phyloP scores from a whole-genome alignment of 2,888 invertebrate genomes.

The Elmis aenea region DNA sequence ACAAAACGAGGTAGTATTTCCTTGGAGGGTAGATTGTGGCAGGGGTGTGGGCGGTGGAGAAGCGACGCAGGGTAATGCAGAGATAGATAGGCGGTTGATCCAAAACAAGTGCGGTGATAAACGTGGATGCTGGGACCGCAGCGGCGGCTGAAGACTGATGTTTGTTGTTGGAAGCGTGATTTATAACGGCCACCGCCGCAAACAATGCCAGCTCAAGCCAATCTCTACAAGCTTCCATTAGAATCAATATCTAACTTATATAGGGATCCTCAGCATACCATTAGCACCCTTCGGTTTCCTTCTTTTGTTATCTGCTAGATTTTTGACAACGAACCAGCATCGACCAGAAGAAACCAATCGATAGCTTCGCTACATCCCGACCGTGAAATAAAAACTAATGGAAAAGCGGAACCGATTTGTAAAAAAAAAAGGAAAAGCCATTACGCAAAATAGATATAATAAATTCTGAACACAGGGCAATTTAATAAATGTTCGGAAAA shows the following conservation, averaged over 20 bases:
- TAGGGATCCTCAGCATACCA: constrained; percentile 24
- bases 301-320: too few species aligned
- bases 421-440: too few species aligned
- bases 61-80: constrained; percentile 25
- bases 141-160: constrained; percentile 42
- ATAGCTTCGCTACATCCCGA: too few species aligned
- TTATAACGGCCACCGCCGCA: constrained; percentile 42
- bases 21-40: constrained; percentile 17
- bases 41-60: constrained; percentile 16
- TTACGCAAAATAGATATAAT: too few species aligned
- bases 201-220: constrained; percentile 32
- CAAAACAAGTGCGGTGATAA: constrained; percentile 46
- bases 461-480: too few species aligned
- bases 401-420: too few species aligned
- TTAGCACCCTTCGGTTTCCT: too few species aligned
- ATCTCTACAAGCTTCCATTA: constrained; percentile 23
- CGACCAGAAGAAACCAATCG: too few species aligned
- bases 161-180: constrained; percentile 45
- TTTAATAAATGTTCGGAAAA: too few species aligned
- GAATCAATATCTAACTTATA: constrained; percentile 26
- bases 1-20: constrained; percentile 20
- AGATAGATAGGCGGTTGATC: constrained; percentile 45
- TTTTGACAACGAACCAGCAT: too few species aligned
- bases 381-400: neutral
- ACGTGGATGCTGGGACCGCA: constrained; percentile 43